These are phyloP conservation scores for Dasypus novemcinctus DNA, from an alignment of 2,113 vertebrate species.

Conservation along the genomic window DNA sequence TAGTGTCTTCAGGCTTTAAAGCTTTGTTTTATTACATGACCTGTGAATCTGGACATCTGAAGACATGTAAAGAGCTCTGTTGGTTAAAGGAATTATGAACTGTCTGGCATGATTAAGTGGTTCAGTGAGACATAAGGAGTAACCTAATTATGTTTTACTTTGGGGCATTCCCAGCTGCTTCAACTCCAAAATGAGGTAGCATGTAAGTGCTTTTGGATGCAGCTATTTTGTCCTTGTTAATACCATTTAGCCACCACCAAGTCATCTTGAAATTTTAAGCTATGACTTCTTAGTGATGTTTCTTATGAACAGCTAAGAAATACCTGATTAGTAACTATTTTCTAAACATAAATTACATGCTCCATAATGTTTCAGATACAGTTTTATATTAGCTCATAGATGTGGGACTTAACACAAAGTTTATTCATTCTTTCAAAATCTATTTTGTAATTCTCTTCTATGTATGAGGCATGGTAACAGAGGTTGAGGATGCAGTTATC, in stretches of 20 bases:
- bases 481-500: background rate
- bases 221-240: background rate
- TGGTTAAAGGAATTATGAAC: slow-evolving; percentile 41
- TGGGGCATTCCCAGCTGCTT: background rate
- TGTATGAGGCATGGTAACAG: background rate
- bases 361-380: background rate
- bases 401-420: background rate
- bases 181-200: background rate
- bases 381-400: background rate
- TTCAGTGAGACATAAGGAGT: background rate
- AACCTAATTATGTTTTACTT: slow-evolving; percentile 39
- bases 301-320: background rate
- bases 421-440: background rate
- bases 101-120: slow-evolving; percentile 20
- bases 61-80: slow-evolving; percentile 11
- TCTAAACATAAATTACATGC: background rate
- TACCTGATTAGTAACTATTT: background rate
- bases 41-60: slow-evolving; percentile 28
- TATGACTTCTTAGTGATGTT: background rate
- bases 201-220: background rate
- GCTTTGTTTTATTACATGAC: slow-evolving; percentile 29
- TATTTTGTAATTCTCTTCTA: background rate
- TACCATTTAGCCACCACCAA: background rate
- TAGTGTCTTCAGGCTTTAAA: background rate
- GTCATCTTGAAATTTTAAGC: background rate